Percentiles rank a stretch among this genome's conserved stretches.
These are phyloP conservation scores for Paracanthobrama guichenoti DNA, from an alignment of 2,113 vertebrate species.

Conservation along the genomic window DNA sequence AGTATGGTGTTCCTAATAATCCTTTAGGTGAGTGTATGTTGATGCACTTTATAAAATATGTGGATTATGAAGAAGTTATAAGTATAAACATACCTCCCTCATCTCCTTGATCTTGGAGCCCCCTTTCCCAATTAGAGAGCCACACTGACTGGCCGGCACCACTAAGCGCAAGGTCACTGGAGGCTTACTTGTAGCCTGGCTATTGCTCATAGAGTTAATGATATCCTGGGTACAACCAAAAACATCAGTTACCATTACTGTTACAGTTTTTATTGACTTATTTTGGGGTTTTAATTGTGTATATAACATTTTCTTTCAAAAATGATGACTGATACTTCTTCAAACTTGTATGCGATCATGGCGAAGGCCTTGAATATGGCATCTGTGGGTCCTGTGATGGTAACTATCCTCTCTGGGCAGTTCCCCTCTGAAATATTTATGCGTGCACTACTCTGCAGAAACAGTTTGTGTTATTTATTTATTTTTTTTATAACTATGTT, in stretches of 20 bases:
- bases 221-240: slow-evolving; percentile 81
- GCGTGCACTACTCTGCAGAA: slow-evolving; percentile 86
- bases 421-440: slow-evolving; percentile 98
- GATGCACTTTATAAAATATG: not conserved
- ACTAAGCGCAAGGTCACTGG: slow-evolving; percentile 90
- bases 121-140: slow-evolving; percentile 94
- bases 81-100: slow-evolving; percentile 81
- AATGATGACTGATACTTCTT: slow-evolving; percentile 80
- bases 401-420: slow-evolving; percentile 95
- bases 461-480: not conserved
- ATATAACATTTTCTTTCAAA: not conserved
- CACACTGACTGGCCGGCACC: slow-evolving; percentile 92
- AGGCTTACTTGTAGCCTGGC: slow-evolving; percentile 92
- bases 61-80: not conserved
- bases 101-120: slow-evolving; percentile 98
- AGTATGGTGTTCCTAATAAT: too few relatives aligned
- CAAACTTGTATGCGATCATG: slow-evolving; percentile 98
- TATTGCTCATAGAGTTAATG: slow-evolving; percentile 97
- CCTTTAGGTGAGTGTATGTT: too few relatives aligned
- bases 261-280: not conserved
- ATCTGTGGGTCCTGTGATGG: slow-evolving; percentile 94
- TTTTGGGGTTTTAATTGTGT: not conserved
- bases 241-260: not conserved
- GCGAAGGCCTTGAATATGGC: slow-evolving; percentile 99
- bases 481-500: not conserved